Evolutionary conservation across 2,888 invertebrate genomes (phyloP), one percentile per base, ranked within the genome.

Genomic region (Boloria euphrosyne): DNA sequence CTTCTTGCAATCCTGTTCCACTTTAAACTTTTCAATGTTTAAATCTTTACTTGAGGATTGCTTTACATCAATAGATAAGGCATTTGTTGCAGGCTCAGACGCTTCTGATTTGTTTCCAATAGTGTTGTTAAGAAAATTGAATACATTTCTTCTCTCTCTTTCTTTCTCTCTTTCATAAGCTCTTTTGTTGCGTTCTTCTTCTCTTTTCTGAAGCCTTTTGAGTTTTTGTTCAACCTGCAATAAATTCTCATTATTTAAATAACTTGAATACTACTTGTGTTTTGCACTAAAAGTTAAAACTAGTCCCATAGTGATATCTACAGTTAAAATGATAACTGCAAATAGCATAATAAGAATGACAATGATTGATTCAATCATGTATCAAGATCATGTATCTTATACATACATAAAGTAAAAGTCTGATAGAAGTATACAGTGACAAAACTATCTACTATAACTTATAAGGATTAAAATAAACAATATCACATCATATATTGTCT

Each of bases 81-180:
- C 68, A 38, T 53, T 72, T 3, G 65, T 62, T 13, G 76, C 70
- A 59, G 74, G 68, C 49, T 76, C 67, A 14, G 70, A 52, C 14
- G 74, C 74, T 3, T 81, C 82, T 2, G 72, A 44, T 71, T 82
- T 88, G 73, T 90, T 85, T 1, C 93, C 91, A 54, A 96, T 82
- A 17, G 93, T 94, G 60, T 92, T 90, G 77, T 97, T 97, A 27
- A 97, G 93, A 76, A 97, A 96, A 80, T 95, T 94, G 79, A 97
- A 97, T 1, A 97, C 94, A 79, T 96, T 94, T 54, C 92, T 90
- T 71, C 93, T 89, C 74, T 95, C 93, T 51, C 90, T 92, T 71
- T 94, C 92, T 71, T 93, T 93, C 73, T 93, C 94, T 31, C 94
- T 91, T 74, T 94, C 94, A 77, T 96, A 96, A 4, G 93, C 93